A percentile compares a stretch with the other conserved stretches of the same genome.
Conservation (phyloP, 2,797 vertebrate genomes). For the Xenentodon cancila region DNA sequence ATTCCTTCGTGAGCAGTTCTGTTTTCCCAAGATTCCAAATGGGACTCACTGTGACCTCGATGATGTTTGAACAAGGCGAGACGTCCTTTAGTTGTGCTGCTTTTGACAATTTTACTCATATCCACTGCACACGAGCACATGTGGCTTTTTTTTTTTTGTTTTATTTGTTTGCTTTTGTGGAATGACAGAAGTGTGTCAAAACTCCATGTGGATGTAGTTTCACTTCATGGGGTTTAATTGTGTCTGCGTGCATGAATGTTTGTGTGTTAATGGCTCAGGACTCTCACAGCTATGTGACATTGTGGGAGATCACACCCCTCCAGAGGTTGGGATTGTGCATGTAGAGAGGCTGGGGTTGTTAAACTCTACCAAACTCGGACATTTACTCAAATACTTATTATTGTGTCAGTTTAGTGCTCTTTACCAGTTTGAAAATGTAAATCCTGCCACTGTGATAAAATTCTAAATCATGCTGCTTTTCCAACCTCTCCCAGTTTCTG, state of each 20-base stretch:
- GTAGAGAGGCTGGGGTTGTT: slow-evolving; percentile 11
- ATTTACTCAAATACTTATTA: too few species aligned
- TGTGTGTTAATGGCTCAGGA: slow-evolving; percentile 15
- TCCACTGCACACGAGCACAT: background rate
- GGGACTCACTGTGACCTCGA: slow-evolving; percentile 14
- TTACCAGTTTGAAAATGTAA: slow-evolving; percentile 4
- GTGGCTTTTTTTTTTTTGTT: slow-evolving; percentile 20
- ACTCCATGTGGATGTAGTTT: slow-evolving; percentile 44
- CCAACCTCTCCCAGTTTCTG: slow-evolving; percentile 36
- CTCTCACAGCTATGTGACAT: slow-evolving; percentile 30
- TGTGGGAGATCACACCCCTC: slow-evolving; percentile 45
- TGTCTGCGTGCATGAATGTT: background rate
- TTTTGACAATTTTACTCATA: background rate
- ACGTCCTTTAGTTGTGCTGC: background rate
- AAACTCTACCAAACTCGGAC: too few species aligned
- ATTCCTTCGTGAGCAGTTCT: slow-evolving; percentile 29
- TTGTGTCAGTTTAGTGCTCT: background rate
- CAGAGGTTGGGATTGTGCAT: slow-evolving; percentile 15
- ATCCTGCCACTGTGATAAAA: slow-evolving; percentile 11
- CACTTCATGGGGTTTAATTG: background rate
- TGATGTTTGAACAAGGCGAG: background rate
- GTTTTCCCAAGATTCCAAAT: slow-evolving; percentile 25
- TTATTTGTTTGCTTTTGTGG: slow-evolving; percentile 31
- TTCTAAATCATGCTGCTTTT: background rate
- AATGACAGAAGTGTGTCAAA: slow-evolving; percentile 53